phyloP scores from a whole-genome alignment of 2,888 invertebrate genomes.

The Acanthosepion esculentum region DNA sequence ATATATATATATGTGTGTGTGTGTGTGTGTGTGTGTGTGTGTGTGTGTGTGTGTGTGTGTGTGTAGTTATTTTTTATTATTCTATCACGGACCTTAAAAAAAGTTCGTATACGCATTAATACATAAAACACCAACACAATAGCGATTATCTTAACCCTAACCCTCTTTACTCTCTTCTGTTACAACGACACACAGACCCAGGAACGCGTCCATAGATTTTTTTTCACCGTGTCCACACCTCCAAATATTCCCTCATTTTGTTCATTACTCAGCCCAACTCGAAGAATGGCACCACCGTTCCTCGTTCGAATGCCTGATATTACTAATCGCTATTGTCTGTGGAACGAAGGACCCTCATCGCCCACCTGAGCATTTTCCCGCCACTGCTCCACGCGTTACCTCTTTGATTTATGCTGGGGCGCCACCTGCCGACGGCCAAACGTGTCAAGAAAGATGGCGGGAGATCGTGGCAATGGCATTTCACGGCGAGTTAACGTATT shows the following conservation, averaged over 20 bases:
- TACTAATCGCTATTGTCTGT: constrained; percentile 18
- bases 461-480: constrained; percentile 6
- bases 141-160: no score
- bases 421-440: constrained; percentile 33
- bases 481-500: constrained; percentile 33
- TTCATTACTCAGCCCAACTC: neutral
- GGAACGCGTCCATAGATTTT: no score
- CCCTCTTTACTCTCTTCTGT: no score
- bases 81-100: no score
- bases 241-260: neutral
- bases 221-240: neutral
- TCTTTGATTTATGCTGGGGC: neutral
- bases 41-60: no score
- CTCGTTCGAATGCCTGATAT: neutral
- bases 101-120: no score
- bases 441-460: constrained; percentile 33
- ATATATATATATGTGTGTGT: no score
- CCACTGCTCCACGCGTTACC: constrained; percentile 1
- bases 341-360: neutral
- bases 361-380: constrained; percentile 22
- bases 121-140: no score
- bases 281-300: neutral
- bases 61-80: no score
- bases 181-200: no score
- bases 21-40: no score